Base-by-base conservation (phyloP, 2,113 vertebrate genomes). In the Gadus chalcogrammus region DNA sequence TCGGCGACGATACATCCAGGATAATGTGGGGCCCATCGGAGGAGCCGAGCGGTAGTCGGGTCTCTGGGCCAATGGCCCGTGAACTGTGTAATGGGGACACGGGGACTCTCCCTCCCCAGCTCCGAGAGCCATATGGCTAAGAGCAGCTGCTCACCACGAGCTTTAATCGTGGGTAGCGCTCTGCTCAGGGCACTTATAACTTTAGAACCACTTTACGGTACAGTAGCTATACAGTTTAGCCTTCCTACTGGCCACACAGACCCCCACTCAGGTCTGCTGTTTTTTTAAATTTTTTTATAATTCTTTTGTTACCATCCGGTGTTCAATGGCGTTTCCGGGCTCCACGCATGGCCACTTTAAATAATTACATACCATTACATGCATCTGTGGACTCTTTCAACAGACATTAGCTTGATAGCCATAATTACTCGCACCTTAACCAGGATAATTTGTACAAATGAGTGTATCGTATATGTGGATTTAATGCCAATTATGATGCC, bases 91-190 rank as follows among this genome's bases (percentile, higher is more conserved):
- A 88, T 87, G 85, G 85, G 77, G 76, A 82, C 75, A 73, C 48
- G 0, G 79, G 78, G 79, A 84, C 77, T 78, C 75, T 85, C 82
- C 68, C 77, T 83, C 75, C 64, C 74, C 78, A 70, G 74, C 79
- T 85, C 78, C 83, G 74, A 86, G 76, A 76, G 76, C 84, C 89
- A 89, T 87, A 88, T 89, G 89, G 86, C 78, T 82, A 77, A 76
- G 73, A 87, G 82, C 84, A 90, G 83, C 85, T 90, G 87, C 79
- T 87, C 63, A 55, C 63, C 48, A 79, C 70, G 75, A 77, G 77
- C 83, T 74, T 78, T 78, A 77, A 80, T 80, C 67, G 69, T 79
- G 82, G 79, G 88, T 80, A 76, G 78, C n/a, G 55, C 76, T 85
- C 52, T 71, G 77, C 82, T 86, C 77, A 74, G 65, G 79, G 83